Evolutionary conservation across 2,888 invertebrate genomes (phyloP), one percentile per base, ranked within the genome.

Genomic region (Arge pagana): DNA sequence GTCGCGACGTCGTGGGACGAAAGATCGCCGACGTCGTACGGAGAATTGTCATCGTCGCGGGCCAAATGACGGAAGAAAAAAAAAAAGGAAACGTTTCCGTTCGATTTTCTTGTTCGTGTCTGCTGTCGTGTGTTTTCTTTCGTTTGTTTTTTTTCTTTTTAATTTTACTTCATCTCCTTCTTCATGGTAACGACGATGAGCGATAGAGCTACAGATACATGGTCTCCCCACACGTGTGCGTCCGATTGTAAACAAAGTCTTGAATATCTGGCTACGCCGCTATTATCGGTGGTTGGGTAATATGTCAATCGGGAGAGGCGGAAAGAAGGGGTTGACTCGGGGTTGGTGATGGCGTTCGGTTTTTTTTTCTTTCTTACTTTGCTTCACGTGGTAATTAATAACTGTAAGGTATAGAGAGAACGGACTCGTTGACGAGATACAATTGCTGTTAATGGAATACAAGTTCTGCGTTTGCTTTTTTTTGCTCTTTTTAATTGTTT

Each of bases 181-280:
- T 19, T 10, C 24, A 24, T 40, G 24, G 21, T 6, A 33, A 33
- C 15, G 15, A 10, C 42, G 62, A 68, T 70, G 69, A 72, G 71
- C 71, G 71, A 70, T 66, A 71, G 73, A 74, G 72, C 71, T 74
- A 73, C 75, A 74, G 75, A 73, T 76, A 76, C 74, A 76, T 76
- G 76, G 76, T 76, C 76, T 76, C 76, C 76, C 76, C 76, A 74
- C 76, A 76, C 74, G 71, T 74, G 73, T 75, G 73, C 74, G 71
- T 75, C 71, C 71, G 72, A 75, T n/a, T 70, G 72, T 71, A 66
- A 74, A 74, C 65, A 64, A 74, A 75, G 71, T 73, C 70, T 70
- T 67, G 67, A 66, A 67, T n/a, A 70, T 67, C 66, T 68, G 69
- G 62, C 69, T 70, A 65, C 62, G 57, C 59, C 59, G 57, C 64